Evolutionary conservation across 1,140 invertebrate species (phyloP).

Genomic region (Macrobrachium rosenbergii): DNA sequence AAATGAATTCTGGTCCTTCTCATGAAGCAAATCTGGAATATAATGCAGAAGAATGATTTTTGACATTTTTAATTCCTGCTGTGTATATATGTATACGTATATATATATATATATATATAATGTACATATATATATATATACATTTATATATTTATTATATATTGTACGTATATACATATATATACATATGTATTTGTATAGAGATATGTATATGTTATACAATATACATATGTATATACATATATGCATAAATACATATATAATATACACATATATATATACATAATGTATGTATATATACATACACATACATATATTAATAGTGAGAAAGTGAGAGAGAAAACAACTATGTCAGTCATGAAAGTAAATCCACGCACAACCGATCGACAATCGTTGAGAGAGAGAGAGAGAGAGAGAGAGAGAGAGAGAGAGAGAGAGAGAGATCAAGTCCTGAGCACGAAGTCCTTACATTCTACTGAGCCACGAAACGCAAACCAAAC

Average conservation of each 20-base stretch:
- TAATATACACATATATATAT: conserved; percentile 22
- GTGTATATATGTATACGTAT: conserved; percentile 27
- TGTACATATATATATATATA: conserved; percentile 42
- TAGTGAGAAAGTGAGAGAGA: too few species aligned
- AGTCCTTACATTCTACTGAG: too few species aligned
- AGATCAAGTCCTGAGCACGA: too few species aligned
- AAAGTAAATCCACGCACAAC: too few species aligned
- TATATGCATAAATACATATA: conserved; percentile 21
- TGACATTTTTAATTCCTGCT: not conserved
- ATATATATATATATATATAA: conserved; percentile 72
- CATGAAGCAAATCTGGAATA: too few species aligned
- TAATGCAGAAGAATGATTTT: too few species aligned
- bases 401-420: too few species aligned
- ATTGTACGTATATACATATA: conserved; percentile 25
- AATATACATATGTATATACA: not conserved
- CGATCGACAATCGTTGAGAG: too few species aligned
- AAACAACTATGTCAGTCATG: too few species aligned
- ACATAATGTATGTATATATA: conserved; percentile 4
- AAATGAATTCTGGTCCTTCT: too few species aligned
- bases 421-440: too few species aligned
- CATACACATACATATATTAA: conserved; percentile 9
- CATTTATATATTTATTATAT: conserved; percentile 33
- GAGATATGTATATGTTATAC: conserved; percentile 19
- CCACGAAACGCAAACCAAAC: too few species aligned
- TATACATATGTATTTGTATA: conserved; percentile 19